These are phyloP conservation scores for Carapus acus DNA, from an alignment of 2,797 vertebrate genomes.

Conservation along the genomic window DNA sequence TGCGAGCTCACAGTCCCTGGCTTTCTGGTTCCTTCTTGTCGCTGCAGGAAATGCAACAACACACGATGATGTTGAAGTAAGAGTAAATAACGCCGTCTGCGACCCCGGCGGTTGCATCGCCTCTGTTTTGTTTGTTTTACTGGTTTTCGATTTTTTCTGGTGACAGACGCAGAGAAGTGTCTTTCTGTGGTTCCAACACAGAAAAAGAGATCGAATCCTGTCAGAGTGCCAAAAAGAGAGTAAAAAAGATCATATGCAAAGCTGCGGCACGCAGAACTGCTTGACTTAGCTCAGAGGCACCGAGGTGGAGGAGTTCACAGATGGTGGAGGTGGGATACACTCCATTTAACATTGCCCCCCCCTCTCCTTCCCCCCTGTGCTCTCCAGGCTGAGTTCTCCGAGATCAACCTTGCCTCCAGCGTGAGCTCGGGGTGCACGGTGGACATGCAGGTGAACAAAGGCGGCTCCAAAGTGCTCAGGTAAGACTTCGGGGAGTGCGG, in stretches of 20 bases:
- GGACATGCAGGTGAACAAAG: slow-evolving; percentile 89
- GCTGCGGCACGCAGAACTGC: neutral
- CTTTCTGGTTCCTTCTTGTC: slow-evolving; percentile 18
- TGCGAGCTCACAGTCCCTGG: slow-evolving; percentile 10
- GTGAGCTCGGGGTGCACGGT: slow-evolving; percentile 88
- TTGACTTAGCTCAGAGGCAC: neutral
- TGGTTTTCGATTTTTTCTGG: neutral
- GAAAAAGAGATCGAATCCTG: slow-evolving; percentile 6
- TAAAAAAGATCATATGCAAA: slow-evolving; percentile 2
- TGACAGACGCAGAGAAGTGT: neutral
- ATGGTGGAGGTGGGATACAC: neutral
- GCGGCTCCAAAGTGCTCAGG: slow-evolving; percentile 89
- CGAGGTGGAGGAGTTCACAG: neutral
- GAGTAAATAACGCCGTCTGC: slow-evolving; percentile 3
- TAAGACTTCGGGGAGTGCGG: slow-evolving; percentile 57
- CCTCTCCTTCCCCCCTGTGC: slow-evolving; percentile 10
- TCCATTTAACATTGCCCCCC: neutral
- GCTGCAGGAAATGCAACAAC: slow-evolving; percentile 29
- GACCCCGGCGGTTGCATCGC: neutral
- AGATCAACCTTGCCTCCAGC: slow-evolving; percentile 90
- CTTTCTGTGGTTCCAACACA: neutral
- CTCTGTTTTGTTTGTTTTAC: neutral
- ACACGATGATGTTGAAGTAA: too few relatives aligned
- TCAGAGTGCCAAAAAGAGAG: slow-evolving; percentile 11
- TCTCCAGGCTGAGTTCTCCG: slow-evolving; percentile 90